Evolutionary conservation across 92 coral and sea anemone genomes (phyloP), one percentile per base, ranked within the genome.

Genomic region (Metridium senile): DNA sequence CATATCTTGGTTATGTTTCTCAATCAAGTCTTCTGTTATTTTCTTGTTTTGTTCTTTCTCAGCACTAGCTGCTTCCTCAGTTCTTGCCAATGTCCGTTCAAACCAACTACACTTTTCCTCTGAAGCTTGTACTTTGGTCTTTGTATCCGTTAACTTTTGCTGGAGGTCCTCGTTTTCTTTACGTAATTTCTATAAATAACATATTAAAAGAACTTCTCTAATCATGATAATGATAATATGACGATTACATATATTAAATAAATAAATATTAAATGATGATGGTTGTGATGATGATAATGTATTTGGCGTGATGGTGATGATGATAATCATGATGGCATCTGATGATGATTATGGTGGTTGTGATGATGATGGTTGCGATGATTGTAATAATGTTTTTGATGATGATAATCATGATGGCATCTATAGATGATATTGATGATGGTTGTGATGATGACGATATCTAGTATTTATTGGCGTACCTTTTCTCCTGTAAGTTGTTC

Each of bases 91-190:
- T 18, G 98, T 88, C 45, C 99, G 80, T 63, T 95, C 97, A 85
- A 92, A 95, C 99, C 99, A 95, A 46, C 99, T 93, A 66, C 91
- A 83, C 68, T 95, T 95, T 85, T 89, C 90, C 53, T 95, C 97
- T 20, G 85, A 69, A 25, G 99, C 88, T 26, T 90, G 88, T 17
- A 95, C 88, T 68, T 86, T 90, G 71, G 86, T 58, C 75, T 80
- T 95, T 10, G 66, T 74, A 27, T 95, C 99, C 19, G 67, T 54
- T 10, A 93, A 51, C 70, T 89, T 87, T 67, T 89, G 95, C 33
- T 95, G 91, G 0, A 85, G 66, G 22, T 95, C 99, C 9, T 95
- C 96, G 7, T 89, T 84, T 70, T 95, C 97, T 66, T 95, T 95
- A 63, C 92, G 92, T 11, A 95, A 68, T 95, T 95, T 95, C 99